phyloP scores from a whole-genome alignment of 2,888 invertebrate genomes.

The Helicoverpa assulta region DNA sequence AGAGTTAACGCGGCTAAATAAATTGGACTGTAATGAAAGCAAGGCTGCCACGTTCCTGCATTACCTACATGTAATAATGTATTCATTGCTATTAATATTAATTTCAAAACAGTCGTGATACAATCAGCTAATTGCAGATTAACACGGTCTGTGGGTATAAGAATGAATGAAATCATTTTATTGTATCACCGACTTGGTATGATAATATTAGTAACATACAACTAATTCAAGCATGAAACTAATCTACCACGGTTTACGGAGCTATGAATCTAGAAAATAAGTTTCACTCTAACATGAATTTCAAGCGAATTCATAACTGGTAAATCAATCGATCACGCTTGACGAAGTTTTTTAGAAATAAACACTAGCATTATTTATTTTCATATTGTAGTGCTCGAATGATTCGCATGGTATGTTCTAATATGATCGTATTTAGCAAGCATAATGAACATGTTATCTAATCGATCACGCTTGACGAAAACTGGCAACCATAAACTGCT shows the following conservation, averaged over 20 bases:
- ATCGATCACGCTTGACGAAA: conserved; percentile 58
- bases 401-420: conserved; percentile 13
- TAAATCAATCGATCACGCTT: conserved; percentile 48
- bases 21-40: conserved; percentile 67
- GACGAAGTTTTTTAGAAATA: conserved; percentile 31
- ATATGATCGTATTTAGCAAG: not conserved
- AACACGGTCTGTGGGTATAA: conserved; percentile 56
- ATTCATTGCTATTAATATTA: conserved; percentile 63
- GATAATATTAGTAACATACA: conserved; percentile 30
- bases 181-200: conserved; percentile 37
- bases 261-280: conserved; percentile 14
- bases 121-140: conserved; percentile 59
- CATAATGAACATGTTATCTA: conserved; percentile 5
- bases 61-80: conserved; percentile 56
- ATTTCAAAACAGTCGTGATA: conserved; percentile 65
- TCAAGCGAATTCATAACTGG: conserved; percentile 1
- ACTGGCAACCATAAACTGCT: conserved; percentile 32
- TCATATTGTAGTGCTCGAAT: conserved; percentile 8
- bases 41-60: conserved; percentile 63
- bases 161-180: conserved; percentile 60
- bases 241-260: conserved; percentile 18
- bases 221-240: conserved; percentile 26
- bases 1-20: conserved; percentile 60
- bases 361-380: conserved; percentile 2
- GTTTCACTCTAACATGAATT: conserved; percentile 10